Evolutionary conservation across 2,797 vertebrate genomes (phyloP).

Genomic region (Streptopelia turtur): DNA sequence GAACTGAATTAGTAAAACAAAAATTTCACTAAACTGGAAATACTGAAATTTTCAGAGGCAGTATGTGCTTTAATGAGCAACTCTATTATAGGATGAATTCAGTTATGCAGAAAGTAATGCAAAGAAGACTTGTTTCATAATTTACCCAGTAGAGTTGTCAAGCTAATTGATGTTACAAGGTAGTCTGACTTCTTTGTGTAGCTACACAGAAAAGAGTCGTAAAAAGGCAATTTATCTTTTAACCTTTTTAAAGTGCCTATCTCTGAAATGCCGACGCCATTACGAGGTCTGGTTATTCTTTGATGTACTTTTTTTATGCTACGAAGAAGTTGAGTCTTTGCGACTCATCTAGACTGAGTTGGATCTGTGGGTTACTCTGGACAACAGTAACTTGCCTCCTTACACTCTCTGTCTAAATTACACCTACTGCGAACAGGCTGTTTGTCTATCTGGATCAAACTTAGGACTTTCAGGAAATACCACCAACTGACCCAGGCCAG

Average conservation of each 20-base stretch:
- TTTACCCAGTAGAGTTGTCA: not conserved
- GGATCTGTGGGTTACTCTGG: not conserved
- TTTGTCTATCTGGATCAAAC: not conserved
- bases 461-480: not conserved
- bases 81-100: not conserved
- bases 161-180: not conserved
- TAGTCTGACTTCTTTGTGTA: not conserved
- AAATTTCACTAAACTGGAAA: slow-evolving; percentile 10
- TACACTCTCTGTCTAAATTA: not conserved
- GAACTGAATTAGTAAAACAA: not conserved
- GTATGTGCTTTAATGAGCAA: not conserved
- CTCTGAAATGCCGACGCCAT: not conserved
- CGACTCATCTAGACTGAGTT: not conserved
- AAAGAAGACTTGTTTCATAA: not conserved
- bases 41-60: not conserved
- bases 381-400: not conserved
- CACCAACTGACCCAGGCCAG: not conserved
- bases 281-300: not conserved
- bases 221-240: not conserved
- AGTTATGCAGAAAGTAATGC: not conserved
- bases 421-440: not conserved
- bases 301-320: not conserved
- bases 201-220: not conserved
- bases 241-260: not conserved
- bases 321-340: not conserved